Percentiles rank a stretch among this genome's conserved stretches.
These are phyloP conservation scores for Platygyra sinensis DNA, from an alignment of 64 coral and sea anemone genomes.

Conservation along the genomic window DNA sequence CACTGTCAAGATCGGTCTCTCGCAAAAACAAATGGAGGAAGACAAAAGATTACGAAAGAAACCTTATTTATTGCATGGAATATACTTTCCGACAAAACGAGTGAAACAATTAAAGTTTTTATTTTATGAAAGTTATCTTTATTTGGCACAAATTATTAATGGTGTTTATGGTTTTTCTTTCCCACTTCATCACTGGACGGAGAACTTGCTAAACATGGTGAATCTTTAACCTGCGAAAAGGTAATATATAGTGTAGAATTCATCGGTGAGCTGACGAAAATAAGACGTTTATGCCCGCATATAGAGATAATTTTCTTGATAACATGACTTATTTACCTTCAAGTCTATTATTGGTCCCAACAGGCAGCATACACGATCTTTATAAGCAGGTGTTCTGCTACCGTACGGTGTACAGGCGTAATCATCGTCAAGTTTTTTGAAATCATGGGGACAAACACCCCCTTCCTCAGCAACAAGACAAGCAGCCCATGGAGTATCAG, in stretches of 20 bases:
- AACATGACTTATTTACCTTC: background rate
- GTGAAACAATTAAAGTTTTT: too few relatives aligned
- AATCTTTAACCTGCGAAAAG: slow-evolving; percentile 9
- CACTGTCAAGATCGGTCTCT: too few relatives aligned
- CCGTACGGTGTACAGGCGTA: background rate
- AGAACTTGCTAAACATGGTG: slow-evolving; percentile 11
- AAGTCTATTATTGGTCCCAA: background rate
- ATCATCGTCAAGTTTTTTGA: background rate
- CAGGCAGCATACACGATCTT: background rate
- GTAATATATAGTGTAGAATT: background rate
- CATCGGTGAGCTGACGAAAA: background rate
- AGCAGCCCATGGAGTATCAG: background rate
- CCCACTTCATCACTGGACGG: background rate
- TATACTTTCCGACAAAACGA: too few relatives aligned
- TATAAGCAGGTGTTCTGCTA: background rate
- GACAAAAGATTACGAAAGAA: too few relatives aligned
- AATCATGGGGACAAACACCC: background rate
- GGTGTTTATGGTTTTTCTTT: background rate
- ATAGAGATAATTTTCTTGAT: too few relatives aligned
- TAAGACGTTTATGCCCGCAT: too few relatives aligned
- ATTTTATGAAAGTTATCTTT: background rate
- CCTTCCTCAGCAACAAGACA: slow-evolving; percentile 1
- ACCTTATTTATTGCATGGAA: too few relatives aligned
- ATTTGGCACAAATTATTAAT: background rate
- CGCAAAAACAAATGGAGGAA: too few relatives aligned